These are phyloP conservation scores for Sylvilagus floridanus DNA, from an alignment of 2,797 vertebrate species.

Conservation along the genomic window DNA sequence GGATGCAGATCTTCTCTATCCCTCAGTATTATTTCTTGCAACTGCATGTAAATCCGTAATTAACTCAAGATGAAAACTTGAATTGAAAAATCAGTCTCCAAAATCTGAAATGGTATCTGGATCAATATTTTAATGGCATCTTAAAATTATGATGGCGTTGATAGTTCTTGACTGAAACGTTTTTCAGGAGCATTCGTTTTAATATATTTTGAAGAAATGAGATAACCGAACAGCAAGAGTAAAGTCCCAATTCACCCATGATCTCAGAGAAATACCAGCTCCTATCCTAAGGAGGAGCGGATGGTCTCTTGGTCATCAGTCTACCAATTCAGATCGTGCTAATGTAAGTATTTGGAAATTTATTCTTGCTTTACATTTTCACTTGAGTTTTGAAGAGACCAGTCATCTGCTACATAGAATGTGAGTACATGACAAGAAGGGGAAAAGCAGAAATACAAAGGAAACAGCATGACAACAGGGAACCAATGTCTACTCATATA, in stretches of 20 bases:
- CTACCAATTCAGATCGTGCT: not conserved
- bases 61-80: not conserved
- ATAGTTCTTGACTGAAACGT: not conserved
- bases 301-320: not conserved
- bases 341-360: slow-evolving; percentile 34
- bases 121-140: not conserved
- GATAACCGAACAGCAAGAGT: not conserved
- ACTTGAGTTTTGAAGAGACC: not conserved
- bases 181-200: slow-evolving; percentile 13
- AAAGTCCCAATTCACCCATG: not conserved
- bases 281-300: not conserved
- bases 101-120: not conserved
- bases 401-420: not conserved
- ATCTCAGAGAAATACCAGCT: slow-evolving; percentile 15
- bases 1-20: not conserved
- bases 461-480: not conserved
- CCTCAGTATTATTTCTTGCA: not conserved
- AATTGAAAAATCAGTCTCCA: not conserved
- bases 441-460: not conserved
- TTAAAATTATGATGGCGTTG: not conserved
- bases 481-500: not conserved
- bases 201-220: slow-evolving; percentile 36
- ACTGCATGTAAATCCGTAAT: not conserved
- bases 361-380: not conserved
- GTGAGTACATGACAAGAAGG: not conserved